Evolutionary conservation across 2,888 invertebrate species (phyloP), one percentile per base, ranked within the genome.

Genomic region (Nymphalis urticae): DNA sequence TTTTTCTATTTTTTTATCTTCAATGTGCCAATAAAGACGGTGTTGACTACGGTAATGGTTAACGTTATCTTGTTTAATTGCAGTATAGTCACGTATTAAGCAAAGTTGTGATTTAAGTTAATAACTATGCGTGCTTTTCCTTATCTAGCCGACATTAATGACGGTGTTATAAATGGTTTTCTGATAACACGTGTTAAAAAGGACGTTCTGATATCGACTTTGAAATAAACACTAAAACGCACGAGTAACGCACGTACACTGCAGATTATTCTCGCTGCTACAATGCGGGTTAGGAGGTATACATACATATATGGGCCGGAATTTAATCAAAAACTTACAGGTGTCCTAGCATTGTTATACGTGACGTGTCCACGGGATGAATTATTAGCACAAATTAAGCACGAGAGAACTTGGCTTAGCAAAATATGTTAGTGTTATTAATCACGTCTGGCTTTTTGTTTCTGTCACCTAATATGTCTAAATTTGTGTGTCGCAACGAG

Each of bases 31-130:
- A 66, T 69, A 62, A 69, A 65, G 60, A 24, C 48, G 36, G 21
- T 68, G 63, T 70, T 72, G 72, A 68, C 68, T 62, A 61, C 70
- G 72, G 70, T 72, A 70, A 72, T 72, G 72, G 70, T 72, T 61
- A 21, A n/a, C 32, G 54, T 62, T 72, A 72, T 72, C 68, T 58
- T 19, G 65, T 67, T 62, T 48, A 64, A 62, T 65, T 59, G 53
- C 62, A n/a, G 16, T 42, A 48, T 32, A 61, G 68, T 70, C 72
- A 70, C 70, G 68, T 70, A 56, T 61, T 24, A 47, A 42, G 64
- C 24, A 51, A 69, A 58, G 48, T 58, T 47, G 48, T 68, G 60
- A 48, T 70, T 59, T 51, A 48, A 68, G 48, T 62, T 63, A 62
- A 66, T 58, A 58, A 63, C 65, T 63, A 48, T 70, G 63, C 72